Evolutionary conservation across 2,113 vertebrate genomes (phyloP), one percentile per base, ranked within the genome.

Genomic region (Agapornis roseicollis): DNA sequence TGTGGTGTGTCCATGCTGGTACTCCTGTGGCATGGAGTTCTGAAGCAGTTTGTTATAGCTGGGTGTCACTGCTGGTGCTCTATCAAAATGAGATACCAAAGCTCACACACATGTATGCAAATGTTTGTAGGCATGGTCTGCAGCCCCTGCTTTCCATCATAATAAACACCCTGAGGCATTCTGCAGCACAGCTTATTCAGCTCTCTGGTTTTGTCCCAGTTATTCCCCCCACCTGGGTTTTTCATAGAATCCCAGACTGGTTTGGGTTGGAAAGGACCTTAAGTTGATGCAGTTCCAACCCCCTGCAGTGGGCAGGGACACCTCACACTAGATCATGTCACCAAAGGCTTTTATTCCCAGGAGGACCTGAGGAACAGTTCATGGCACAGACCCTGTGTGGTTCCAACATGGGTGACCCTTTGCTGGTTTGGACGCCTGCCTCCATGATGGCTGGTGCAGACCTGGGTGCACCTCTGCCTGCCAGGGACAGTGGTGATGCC

Each of bases 1-100:
- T 0, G 0, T 1, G 1, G 35, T 27, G 19, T 50, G n/a, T 31
- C 56, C 31, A 7, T 42, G 20, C 39, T 58, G 42, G 33, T 55
- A 35, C 17, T 50, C n/a, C 44, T 39, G 41, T 25, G 22, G 41
- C 27, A 39, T 33, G 6, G 16, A 80, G 64, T 65, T 80, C 52
- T 80, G 55, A 56, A 83, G 28, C 25, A 55, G 25, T 64, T 72
- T 1, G 1, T 58, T 41, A 44, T 76, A 53, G 22, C 10, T 61
- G 41, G 55, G 8, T 63, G 35, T 63, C 1, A 0, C 9, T 49
- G 66, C 58, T 65, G 16, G 35, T 73, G 28, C 53, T 61, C 29
- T 60, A 42, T 42, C 53, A 86, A 61, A 86, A 69, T 6, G 13
- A 81, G 83, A 53, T 20, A 50, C 33, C 7, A 33, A 25, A 69